Conservation (phyloP, 1,140 invertebrate species). For the Oscheius sp. region DNA sequence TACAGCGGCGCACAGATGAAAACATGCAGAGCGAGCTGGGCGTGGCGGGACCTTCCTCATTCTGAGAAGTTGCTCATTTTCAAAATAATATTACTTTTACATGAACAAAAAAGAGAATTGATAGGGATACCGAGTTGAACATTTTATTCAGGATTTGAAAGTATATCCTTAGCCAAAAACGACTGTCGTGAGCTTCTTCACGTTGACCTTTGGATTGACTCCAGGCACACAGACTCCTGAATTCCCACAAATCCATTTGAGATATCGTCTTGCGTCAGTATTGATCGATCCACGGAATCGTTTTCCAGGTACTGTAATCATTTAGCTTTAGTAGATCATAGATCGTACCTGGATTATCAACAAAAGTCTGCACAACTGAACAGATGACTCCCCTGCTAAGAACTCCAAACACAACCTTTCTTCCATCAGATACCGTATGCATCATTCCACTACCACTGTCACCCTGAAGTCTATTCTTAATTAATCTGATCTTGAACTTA, state of each 20-base stretch:
- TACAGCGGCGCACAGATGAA: too few relatives aligned
- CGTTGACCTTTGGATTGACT: neutral
- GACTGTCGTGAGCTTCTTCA: neutral
- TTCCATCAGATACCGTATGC: neutral
- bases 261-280: neutral
- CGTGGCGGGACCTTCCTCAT: too few relatives aligned
- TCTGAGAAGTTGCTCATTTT: too few relatives aligned
- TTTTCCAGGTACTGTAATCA: neutral
- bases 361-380: neutral
- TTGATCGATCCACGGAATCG: neutral
- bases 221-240: neutral
- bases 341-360: neutral
- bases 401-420: neutral
- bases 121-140: too few relatives aligned
- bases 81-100: too few relatives aligned
- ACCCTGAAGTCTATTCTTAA: neutral
- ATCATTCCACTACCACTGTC: conserved; percentile 3
- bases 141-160: too few relatives aligned
- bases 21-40: too few relatives aligned
- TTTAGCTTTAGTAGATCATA: neutral
- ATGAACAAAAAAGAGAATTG: too few relatives aligned
- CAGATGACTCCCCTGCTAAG: neutral
- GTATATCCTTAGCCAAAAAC: neutral
- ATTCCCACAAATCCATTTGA: neutral
- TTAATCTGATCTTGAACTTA: neutral